Conservation (phyloP, 2,797 vertebrate species). For the Chaetodon trifasciatus region DNA sequence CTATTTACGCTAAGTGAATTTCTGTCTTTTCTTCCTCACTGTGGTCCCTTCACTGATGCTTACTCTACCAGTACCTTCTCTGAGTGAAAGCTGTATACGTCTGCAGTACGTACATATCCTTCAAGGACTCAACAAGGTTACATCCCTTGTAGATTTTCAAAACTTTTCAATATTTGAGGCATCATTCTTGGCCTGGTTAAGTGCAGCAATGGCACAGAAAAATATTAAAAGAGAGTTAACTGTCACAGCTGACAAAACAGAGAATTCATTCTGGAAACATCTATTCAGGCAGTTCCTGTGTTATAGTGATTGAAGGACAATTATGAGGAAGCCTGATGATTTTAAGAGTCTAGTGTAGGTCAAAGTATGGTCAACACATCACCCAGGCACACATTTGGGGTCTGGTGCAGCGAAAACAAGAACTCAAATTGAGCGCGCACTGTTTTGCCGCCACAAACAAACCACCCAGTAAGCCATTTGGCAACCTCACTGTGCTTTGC, state of each 20-base stretch:
- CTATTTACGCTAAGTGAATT: slow-evolving; percentile 31
- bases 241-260: slow-evolving; percentile 7
- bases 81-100: background rate
- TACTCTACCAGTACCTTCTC: slow-evolving; percentile 18
- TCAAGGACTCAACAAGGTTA: slow-evolving; percentile 63
- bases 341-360: background rate
- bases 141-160: slow-evolving; percentile 15
- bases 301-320: slow-evolving; percentile 7
- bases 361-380: slow-evolving; percentile 20
- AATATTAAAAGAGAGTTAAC: slow-evolving; percentile 8
- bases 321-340: slow-evolving; percentile 1
- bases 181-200: background rate
- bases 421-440: slow-evolving; percentile 58
- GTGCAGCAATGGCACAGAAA: slow-evolving; percentile 18
- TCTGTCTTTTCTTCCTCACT: slow-evolving; percentile 14
- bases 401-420: slow-evolving; percentile 42
- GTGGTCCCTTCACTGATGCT: slow-evolving; percentile 16
- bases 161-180: slow-evolving; percentile 19
- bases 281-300: background rate
- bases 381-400: background rate
- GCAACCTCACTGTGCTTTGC: slow-evolving; percentile 51
- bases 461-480: slow-evolving; percentile 55
- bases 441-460: slow-evolving; percentile 77
- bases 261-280: slow-evolving; percentile 11
- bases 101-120: slow-evolving; percentile 16